Conservation (phyloP, 2,888 invertebrate genomes). For the Hedya salicella region DNA sequence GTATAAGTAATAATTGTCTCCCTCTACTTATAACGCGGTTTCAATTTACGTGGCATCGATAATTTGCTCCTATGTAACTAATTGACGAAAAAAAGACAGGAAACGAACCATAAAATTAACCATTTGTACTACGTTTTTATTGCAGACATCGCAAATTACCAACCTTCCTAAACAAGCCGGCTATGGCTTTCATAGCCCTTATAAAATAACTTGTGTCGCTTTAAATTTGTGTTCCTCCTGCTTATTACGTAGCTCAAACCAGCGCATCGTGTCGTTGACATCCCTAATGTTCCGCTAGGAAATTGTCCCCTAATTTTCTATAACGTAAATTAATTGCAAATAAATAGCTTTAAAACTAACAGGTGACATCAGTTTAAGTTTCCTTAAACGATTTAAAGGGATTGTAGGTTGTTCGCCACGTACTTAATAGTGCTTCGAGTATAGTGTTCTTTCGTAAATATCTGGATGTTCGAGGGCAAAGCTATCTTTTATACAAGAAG, state of each 20-base stretch:
- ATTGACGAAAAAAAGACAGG: neutral
- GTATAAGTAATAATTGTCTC: neutral
- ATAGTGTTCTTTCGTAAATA: too few relatives aligned
- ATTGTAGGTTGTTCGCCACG: too few relatives aligned
- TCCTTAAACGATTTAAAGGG: too few relatives aligned
- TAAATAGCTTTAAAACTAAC: too few relatives aligned
- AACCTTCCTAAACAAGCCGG: neutral
- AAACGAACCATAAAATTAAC: conserved; percentile 15
- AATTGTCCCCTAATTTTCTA: neutral
- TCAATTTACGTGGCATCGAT: conserved; percentile 2
- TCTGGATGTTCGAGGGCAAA: too few relatives aligned
- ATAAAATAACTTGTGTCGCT: neutral
- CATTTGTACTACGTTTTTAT: neutral
- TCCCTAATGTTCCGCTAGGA: neutral
- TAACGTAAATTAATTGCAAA: neutral
- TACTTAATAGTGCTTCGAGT: too few relatives aligned
- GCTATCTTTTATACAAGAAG: too few relatives aligned
- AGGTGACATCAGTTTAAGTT: too few relatives aligned
- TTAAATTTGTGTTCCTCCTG: neutral
- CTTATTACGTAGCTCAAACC: neutral
- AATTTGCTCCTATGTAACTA: conserved; percentile 1
- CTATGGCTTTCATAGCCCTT: neutral
- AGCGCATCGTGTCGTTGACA: neutral
- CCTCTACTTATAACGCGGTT: conserved; percentile 1
- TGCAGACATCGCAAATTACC: neutral